A percentile compares a stretch with the other conserved stretches of the same genome.
phyloP scores from a whole-genome alignment of 2,797 vertebrate genomes.

The Lepilemur ruficaudatus region DNA sequence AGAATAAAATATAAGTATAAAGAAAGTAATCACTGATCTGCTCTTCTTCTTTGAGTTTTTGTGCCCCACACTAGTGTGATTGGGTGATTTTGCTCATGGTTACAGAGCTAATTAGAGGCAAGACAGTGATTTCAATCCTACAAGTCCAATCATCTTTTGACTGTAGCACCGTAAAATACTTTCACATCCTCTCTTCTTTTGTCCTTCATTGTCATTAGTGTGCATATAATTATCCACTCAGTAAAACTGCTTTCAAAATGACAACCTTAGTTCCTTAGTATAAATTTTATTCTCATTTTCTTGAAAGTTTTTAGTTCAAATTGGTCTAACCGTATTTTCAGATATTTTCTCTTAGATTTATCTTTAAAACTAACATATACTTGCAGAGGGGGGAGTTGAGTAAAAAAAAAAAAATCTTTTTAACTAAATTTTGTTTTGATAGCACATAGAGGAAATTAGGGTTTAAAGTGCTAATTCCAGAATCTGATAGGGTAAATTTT shows the following conservation, averaged over 20 bases:
- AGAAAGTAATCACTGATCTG: background rate
- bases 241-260: constrained; percentile 42
- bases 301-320: constrained; percentile 16
- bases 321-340: constrained; percentile 7
- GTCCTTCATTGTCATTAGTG: background rate
- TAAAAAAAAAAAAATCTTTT: background rate
- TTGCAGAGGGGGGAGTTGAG: background rate
- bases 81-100: background rate
- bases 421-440: constrained; percentile 12
- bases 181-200: background rate
- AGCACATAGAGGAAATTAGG: background rate
- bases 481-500: background rate
- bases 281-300: constrained; percentile 41
- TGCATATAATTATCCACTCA: constrained; percentile 34
- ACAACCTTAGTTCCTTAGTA: background rate
- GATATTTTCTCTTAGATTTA: constrained; percentile 34
- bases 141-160: background rate
- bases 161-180: background rate
- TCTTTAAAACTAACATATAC: background rate
- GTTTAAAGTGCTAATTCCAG: background rate
- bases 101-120: background rate
- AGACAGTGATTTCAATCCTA: background rate
- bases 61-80: background rate
- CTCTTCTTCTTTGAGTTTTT: background rate
- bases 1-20: background rate